Conservation (phyloP, 2,113 vertebrate genomes). For the Spea multiplicata region DNA sequence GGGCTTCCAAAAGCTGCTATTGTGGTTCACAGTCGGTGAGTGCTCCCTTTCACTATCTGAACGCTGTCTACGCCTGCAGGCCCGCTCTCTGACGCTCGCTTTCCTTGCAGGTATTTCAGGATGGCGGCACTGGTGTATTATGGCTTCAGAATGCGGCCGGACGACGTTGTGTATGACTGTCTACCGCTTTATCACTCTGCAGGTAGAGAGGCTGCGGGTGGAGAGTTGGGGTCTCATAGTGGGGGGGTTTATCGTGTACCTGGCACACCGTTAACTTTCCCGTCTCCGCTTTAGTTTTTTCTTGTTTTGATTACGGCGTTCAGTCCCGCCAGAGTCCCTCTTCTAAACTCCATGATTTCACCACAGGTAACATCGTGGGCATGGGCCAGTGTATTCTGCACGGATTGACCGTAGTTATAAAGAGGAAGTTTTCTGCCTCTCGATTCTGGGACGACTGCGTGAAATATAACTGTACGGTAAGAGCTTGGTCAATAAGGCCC, state of each 20-base stretch:
- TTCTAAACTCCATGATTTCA: background rate
- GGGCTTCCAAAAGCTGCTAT: slow-evolving; percentile 97
- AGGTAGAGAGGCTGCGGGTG: slow-evolving; percentile 64
- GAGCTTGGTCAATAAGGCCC: slow-evolving; percentile 44
- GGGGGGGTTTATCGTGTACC: too few species aligned
- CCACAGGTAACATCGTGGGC: slow-evolving; percentile 92
- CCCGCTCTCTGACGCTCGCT: slow-evolving; percentile 4
- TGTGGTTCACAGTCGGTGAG: slow-evolving; percentile 91
- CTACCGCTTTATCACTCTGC: slow-evolving; percentile 96
- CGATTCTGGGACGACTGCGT: slow-evolving; percentile 95
- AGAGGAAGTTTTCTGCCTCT: slow-evolving; percentile 93
- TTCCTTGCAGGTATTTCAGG: slow-evolving; percentile 84
- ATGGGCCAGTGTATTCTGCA: slow-evolving; percentile 91
- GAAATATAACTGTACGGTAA: slow-evolving; percentile 97
- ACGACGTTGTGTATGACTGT: slow-evolving; percentile 88
- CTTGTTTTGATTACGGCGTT: too few species aligned
- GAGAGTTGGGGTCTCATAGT: background rate
- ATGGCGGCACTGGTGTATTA: slow-evolving; percentile 93
- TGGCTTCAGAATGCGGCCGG: slow-evolving; percentile 82
- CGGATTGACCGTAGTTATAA: slow-evolving; percentile 92
- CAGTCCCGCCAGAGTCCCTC: too few species aligned
- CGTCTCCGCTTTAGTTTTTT: too few species aligned
- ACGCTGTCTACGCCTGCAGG: background rate
- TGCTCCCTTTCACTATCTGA: too few species aligned
- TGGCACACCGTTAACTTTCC: background rate